Conservation (phyloP, 2,797 vertebrate genomes). For the Scleropages formosus region DNA sequence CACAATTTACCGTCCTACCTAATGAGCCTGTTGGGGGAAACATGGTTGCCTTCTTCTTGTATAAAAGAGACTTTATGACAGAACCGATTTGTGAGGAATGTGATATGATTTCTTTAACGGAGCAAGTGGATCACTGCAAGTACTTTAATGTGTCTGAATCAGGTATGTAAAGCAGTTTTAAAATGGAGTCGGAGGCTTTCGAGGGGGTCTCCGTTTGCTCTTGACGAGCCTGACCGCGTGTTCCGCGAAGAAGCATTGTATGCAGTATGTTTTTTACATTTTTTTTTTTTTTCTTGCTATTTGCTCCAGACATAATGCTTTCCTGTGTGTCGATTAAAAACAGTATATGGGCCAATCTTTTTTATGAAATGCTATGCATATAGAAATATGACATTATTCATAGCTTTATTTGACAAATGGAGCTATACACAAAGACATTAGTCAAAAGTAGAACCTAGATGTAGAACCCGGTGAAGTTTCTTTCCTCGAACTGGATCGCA, state of each 20-base stretch:
- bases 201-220: constrained; percentile 79
- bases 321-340: constrained; percentile 84
- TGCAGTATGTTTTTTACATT: constrained; percentile 87
- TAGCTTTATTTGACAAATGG: constrained; percentile 97
- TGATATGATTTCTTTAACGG: constrained; percentile 92
- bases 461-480: constrained; percentile 83
- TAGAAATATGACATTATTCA: constrained; percentile 97
- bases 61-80: constrained; percentile 99
- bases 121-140: constrained; percentile 88
- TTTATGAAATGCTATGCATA: constrained; percentile 96
- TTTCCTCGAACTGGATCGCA: constrained; percentile 88
- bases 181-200: constrained; percentile 82
- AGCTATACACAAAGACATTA: constrained; percentile 70
- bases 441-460: constrained; percentile 77
- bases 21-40: constrained; percentile 79
- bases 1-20: constrained; percentile 88
- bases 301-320: constrained; percentile 85
- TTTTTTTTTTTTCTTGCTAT: constrained; percentile 76
- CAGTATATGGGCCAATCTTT: constrained; percentile 92
- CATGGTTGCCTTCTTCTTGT: constrained; percentile 99
- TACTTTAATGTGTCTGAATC: constrained; percentile 96
- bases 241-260: constrained; percentile 87
- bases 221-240: constrained; percentile 86
- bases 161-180: constrained; percentile 95
- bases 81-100: constrained; percentile 90